phyloP scores from a whole-genome alignment of 2,888 invertebrate species.

The Agriopis marginaria region DNA sequence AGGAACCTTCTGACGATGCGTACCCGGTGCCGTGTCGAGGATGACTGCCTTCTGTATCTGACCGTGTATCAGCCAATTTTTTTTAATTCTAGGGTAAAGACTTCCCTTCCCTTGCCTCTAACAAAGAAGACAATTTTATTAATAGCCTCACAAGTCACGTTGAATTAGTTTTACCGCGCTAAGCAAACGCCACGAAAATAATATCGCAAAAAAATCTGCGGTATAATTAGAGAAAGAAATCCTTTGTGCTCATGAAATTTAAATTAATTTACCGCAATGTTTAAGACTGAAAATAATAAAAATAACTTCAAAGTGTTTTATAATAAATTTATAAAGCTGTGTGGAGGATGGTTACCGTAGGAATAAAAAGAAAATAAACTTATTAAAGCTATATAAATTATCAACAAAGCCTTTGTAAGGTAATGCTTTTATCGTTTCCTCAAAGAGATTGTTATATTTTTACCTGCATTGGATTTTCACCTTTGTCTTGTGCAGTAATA shows the following conservation, averaged over 20 bases:
- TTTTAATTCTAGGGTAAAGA: too few species aligned
- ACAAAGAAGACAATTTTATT: too few species aligned
- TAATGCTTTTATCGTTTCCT: not conserved
- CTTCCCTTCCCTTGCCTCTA: too few species aligned
- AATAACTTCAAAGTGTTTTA: constrained; percentile 12
- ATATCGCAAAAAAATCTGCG: not conserved
- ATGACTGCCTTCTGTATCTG: too few species aligned
- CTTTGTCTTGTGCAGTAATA: too few species aligned
- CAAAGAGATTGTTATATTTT: not conserved
- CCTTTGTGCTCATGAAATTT: constrained; percentile 2
- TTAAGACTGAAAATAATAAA: too few species aligned
- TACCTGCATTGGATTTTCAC: too few species aligned
- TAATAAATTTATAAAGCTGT: constrained; percentile 6
- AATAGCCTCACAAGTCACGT: not conserved
- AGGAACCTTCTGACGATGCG: too few species aligned
- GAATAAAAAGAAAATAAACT: constrained; percentile 5
- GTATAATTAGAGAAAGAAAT: constrained; percentile 5
- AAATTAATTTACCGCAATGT: not conserved
- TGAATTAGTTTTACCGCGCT: not conserved
- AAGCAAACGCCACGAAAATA: not conserved
- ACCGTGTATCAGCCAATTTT: too few species aligned
- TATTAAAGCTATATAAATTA: constrained; percentile 2
- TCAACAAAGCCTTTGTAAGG: not conserved
- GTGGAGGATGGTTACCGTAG: not conserved
- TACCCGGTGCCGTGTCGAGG: too few species aligned